A percentile compares a stretch with the other conserved stretches of the same genome.
Conservation (phyloP, 2,113 vertebrate species). For the Microcebus tavaratra region DNA sequence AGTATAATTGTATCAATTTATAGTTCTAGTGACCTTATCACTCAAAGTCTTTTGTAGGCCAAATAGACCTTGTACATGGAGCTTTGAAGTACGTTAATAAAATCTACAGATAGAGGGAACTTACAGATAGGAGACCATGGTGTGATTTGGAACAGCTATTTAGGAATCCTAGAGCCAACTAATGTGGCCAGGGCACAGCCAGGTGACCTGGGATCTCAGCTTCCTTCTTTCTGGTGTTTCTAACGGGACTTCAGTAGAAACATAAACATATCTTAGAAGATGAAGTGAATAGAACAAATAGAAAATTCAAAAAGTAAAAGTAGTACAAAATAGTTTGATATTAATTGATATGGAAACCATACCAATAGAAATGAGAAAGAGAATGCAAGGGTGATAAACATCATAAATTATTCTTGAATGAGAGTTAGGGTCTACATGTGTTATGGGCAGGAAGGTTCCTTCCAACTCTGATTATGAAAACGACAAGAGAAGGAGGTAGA, state of each 20-base stretch:
- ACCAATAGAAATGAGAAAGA: conserved; percentile 21
- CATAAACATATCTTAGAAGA: conserved; percentile 33
- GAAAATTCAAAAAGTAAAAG: conserved; percentile 63
- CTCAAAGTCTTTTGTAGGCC: neutral
- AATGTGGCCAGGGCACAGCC: neutral
- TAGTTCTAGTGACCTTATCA: neutral
- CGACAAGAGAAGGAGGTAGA: conserved; percentile 11
- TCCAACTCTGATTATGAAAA: neutral
- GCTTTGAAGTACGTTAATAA: neutral
- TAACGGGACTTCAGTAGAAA: neutral
- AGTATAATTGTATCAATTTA: neutral
- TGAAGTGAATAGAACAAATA: conserved; percentile 63
- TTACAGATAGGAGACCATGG: neutral
- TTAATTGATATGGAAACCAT: neutral
- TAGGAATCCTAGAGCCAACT: neutral
- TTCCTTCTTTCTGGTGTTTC: neutral
- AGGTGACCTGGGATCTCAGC: neutral
- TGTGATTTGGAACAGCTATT: neutral
- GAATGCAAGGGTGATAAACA: conserved; percentile 66
- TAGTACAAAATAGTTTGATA: conserved; percentile 50
- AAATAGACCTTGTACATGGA: neutral
- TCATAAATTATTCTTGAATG: conserved; percentile 63
- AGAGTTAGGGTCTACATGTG: conserved; percentile 33
- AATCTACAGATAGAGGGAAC: neutral
- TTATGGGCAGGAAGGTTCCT: conserved; percentile 44